Conservation (phyloP, 2,888 invertebrate genomes). For the Agrotis segetum region DNA sequence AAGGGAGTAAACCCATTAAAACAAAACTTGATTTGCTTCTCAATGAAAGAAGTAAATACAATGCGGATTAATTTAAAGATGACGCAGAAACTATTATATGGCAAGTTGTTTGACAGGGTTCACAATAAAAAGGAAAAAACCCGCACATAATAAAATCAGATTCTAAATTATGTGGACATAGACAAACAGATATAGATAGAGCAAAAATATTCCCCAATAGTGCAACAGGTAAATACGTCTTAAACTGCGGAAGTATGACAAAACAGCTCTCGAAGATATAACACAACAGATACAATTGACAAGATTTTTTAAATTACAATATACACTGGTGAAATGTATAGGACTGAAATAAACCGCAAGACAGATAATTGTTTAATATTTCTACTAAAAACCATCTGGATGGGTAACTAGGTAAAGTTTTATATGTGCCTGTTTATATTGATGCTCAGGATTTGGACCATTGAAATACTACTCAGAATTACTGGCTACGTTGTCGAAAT, state of each 20-base stretch:
- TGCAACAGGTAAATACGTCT: background rate
- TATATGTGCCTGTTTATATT: background rate
- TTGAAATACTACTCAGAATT: background rate
- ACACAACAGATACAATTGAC: background rate
- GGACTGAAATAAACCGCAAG: background rate
- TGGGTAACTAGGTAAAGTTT: background rate
- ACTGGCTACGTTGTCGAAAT: slow-evolving; percentile 8
- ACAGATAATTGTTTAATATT: background rate
- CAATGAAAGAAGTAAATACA: background rate
- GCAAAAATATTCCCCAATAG: background rate
- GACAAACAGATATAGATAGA: background rate
- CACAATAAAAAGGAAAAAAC: slow-evolving; percentile 11
- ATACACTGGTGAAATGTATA: background rate
- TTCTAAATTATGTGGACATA: background rate
- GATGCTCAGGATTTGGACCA: slow-evolving; percentile 3
- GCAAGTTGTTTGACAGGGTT: background rate
- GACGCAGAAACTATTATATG: background rate
- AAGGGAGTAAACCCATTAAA: background rate
- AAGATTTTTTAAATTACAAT: background rate
- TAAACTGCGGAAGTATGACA: background rate
- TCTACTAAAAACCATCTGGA: background rate
- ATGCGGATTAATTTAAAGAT: background rate
- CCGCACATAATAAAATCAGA: background rate
- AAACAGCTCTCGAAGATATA: background rate
- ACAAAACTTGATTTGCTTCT: background rate